These are phyloP conservation scores for Drosophila obscura DNA, from an alignment of 1,140 invertebrate genomes.

Conservation along the genomic window DNA sequence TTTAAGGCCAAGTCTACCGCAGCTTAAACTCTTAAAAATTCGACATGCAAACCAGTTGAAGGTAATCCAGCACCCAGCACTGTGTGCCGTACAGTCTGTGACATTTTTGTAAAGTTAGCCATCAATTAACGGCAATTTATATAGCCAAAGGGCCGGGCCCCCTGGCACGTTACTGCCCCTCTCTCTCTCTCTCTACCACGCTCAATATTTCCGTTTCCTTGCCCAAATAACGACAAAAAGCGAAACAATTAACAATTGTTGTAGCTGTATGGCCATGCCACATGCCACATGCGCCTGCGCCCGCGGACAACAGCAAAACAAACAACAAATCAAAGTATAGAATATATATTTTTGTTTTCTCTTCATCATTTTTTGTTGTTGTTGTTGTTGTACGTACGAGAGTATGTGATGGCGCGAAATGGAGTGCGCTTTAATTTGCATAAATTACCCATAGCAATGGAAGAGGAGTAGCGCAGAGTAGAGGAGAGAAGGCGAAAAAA, in stretches of 20 bases:
- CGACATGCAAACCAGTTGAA: too few species aligned
- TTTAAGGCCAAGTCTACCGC: too few species aligned
- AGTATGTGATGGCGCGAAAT: conserved; percentile 72
- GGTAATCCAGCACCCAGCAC: too few species aligned
- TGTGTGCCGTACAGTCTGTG: conserved; percentile 21
- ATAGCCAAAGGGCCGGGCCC: conserved; percentile 42
- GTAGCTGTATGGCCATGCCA: conserved; percentile 9
- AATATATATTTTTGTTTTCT: conserved; percentile 19
- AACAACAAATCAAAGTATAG: conserved; percentile 61
- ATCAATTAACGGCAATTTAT: conserved; percentile 79
- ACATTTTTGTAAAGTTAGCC: conserved; percentile 37
- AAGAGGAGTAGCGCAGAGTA: too few species aligned
- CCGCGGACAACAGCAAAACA: conserved; percentile 72
- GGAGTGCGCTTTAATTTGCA: conserved; percentile 81
- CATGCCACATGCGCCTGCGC: conserved; percentile 58
- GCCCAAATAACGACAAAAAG: conserved; percentile 45
- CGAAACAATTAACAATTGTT: conserved; percentile 80
- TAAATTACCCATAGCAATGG: conserved; percentile 60
- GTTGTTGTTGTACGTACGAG: not conserved
- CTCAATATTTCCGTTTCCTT: conserved; percentile 51
- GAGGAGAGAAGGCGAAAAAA: not conserved
- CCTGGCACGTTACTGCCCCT: conserved; percentile 45
- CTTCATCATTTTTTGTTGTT: conserved; percentile 18
- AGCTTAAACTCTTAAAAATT: too few species aligned
- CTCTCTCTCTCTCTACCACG: conserved; percentile 11